Evolutionary conservation across 2,113 vertebrate genomes (phyloP).

Genomic region (Campylomormyrus tamandua): DNA sequence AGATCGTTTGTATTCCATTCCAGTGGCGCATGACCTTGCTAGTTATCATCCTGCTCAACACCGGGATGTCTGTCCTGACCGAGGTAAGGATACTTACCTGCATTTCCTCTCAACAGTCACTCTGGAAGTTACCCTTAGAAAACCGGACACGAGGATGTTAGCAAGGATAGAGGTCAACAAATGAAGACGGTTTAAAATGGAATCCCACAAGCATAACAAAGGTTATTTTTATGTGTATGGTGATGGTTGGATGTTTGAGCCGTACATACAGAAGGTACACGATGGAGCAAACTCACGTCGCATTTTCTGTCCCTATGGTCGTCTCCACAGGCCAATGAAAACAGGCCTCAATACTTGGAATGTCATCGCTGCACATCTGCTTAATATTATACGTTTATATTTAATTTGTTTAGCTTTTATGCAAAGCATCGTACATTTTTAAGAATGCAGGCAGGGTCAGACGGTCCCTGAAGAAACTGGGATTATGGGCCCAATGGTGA

Average conservation of each 20-base stretch:
- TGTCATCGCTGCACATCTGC: not conserved
- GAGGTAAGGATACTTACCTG: conserved; percentile 74
- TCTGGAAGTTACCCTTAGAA: not conserved
- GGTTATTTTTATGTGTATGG: not conserved
- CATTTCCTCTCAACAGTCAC: not conserved
- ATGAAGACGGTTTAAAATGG: not conserved
- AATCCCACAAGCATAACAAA: no score
- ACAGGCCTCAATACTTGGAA: not conserved
- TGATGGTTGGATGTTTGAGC: not conserved
- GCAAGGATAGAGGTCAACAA: not conserved
- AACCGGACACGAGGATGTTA: not conserved
- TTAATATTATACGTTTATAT: not conserved
- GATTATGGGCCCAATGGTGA: not conserved
- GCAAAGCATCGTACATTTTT: not conserved
- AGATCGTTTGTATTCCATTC: conserved; percentile 86
- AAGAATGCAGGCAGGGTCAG: not conserved
- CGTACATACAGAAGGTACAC: not conserved
- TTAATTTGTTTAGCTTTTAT: not conserved
- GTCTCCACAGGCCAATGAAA: not conserved
- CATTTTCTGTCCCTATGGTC: not conserved
- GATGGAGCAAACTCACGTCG: not conserved
- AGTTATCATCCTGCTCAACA: conserved; percentile 70
- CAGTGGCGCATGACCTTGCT: conserved; percentile 77
- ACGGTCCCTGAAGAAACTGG: not conserved
- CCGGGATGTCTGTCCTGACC: conserved; percentile 64